A percentile compares a stretch with the other conserved stretches of the same genome.
These are phyloP conservation scores for Drosophila bocqueti DNA, from an alignment of 1,140 invertebrate genomes.

Conservation along the genomic window DNA sequence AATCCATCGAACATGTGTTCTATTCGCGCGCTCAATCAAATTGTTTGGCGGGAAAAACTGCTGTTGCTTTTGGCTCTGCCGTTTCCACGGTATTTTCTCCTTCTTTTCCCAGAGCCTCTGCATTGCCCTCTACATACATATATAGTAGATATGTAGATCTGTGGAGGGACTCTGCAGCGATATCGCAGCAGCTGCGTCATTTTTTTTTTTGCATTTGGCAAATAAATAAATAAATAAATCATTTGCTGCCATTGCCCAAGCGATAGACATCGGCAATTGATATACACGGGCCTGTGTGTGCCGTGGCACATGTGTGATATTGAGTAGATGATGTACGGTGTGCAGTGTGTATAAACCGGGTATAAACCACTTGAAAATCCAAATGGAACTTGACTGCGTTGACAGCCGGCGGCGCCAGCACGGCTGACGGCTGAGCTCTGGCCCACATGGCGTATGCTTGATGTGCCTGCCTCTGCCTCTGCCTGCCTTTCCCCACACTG, in stretches of 20 bases:
- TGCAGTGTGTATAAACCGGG: background rate
- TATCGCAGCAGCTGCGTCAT: conserved; percentile 70
- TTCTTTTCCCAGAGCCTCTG: conserved; percentile 17
- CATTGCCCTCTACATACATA: conserved; percentile 20
- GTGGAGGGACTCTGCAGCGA: conserved; percentile 18
- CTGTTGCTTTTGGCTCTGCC: conserved; percentile 11
- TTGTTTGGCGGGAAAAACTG: conserved; percentile 35
- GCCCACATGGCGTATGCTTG: conserved; percentile 64
- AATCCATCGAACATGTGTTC: conserved; percentile 38
- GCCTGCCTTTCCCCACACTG: too few relatives aligned
- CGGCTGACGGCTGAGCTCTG: conserved; percentile 34
- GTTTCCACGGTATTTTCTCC: background rate
- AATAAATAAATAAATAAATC: conserved; percentile 84
- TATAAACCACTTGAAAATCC: conserved; percentile 58
- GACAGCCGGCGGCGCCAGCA: conserved; percentile 62
- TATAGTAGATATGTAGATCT: conserved; percentile 4
- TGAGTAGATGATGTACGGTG: conserved; percentile 26
- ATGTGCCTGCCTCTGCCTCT: conserved; percentile 36
- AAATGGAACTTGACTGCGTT: conserved; percentile 69
- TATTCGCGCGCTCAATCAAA: conserved; percentile 50
- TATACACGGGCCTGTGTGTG: background rate
- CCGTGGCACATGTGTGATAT: conserved; percentile 9
- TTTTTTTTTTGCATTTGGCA: conserved; percentile 59
- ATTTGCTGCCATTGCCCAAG: conserved; percentile 46
- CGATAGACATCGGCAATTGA: conserved; percentile 46